These are phyloP conservation scores for Aegithalos caudatus DNA, from an alignment of 2,113 vertebrate genomes.

Conservation along the genomic window DNA sequence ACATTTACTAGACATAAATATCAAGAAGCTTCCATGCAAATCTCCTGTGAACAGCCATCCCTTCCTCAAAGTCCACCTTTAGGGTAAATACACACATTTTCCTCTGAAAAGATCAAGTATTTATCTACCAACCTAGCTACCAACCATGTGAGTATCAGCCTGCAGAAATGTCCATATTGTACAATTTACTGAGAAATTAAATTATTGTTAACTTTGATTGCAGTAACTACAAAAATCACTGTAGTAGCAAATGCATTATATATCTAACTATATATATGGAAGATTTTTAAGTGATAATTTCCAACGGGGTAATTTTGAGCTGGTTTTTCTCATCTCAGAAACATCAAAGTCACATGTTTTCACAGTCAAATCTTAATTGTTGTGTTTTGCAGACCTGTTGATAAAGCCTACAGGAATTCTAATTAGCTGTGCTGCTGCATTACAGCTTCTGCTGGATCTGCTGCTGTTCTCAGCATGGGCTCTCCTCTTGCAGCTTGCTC, in stretches of 20 bases:
- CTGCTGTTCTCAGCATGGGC: slow-evolving; percentile 46
- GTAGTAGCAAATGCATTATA: neutral
- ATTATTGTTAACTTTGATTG: slow-evolving; percentile 38
- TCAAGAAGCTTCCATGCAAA: neutral
- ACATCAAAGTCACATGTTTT: slow-evolving; percentile 61
- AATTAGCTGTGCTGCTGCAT: slow-evolving; percentile 62
- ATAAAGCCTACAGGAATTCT: slow-evolving; percentile 64
- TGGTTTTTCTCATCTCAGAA: slow-evolving; percentile 24
- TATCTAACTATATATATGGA: neutral
- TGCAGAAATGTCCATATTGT: neutral
- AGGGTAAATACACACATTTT: neutral
- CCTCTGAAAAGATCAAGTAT: neutral
- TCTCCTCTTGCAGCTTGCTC: slow-evolving; percentile 30
- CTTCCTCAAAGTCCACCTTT: neutral
- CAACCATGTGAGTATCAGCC: neutral
- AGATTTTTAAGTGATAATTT: slow-evolving; percentile 43
- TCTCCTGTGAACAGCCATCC: neutral
- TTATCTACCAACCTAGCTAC: neutral
- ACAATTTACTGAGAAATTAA: slow-evolving; percentile 45
- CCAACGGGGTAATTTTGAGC: slow-evolving; percentile 43
- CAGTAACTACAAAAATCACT: slow-evolving; percentile 30
- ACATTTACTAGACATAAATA: neutral
- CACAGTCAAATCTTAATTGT: slow-evolving; percentile 59
- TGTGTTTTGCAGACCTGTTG: slow-evolving; percentile 70
- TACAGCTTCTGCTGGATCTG: slow-evolving; percentile 40